A percentile compares a stretch with the other conserved stretches of the same genome.
Evolutionary conservation across 2,797 vertebrate genomes (phyloP).

Genomic region (Cheirogaleus major): DNA sequence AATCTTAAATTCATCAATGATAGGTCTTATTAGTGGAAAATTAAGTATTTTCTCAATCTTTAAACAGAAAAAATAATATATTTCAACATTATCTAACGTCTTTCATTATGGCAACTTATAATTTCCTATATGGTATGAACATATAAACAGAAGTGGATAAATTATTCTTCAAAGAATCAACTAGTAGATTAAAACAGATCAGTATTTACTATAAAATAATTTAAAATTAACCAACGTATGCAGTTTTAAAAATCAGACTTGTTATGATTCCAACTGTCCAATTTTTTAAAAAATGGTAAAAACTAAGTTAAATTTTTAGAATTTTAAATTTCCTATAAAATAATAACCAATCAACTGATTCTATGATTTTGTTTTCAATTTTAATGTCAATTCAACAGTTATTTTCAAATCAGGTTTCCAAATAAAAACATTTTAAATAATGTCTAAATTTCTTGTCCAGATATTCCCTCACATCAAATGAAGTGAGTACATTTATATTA

Average conservation of each 20-base stretch:
- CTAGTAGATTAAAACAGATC: background rate
- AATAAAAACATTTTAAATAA: constrained; percentile 29
- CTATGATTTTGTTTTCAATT: background rate
- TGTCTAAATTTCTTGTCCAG: background rate
- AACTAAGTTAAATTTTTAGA: background rate
- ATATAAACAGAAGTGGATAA: background rate
- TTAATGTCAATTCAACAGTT: background rate
- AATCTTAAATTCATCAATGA: background rate
- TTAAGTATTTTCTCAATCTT: background rate
- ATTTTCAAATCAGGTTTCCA: background rate
- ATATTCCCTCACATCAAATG: background rate
- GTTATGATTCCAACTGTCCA: background rate
- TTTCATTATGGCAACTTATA: background rate
- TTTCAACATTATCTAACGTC: background rate
- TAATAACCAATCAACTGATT: background rate
- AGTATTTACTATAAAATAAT: background rate
- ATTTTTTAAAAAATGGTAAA: background rate
- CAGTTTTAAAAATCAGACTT: background rate
- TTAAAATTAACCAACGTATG: background rate
- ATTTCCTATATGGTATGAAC: background rate
- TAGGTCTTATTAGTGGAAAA: background rate
- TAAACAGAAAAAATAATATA: background rate
- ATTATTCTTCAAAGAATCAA: background rate
- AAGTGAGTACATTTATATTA: background rate
- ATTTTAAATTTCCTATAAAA: constrained; percentile 2